A percentile compares a stretch with the other conserved stretches of the same genome.
phyloP scores from a whole-genome alignment of 2,797 vertebrate genomes.

The Megalops cyprinoides region DNA sequence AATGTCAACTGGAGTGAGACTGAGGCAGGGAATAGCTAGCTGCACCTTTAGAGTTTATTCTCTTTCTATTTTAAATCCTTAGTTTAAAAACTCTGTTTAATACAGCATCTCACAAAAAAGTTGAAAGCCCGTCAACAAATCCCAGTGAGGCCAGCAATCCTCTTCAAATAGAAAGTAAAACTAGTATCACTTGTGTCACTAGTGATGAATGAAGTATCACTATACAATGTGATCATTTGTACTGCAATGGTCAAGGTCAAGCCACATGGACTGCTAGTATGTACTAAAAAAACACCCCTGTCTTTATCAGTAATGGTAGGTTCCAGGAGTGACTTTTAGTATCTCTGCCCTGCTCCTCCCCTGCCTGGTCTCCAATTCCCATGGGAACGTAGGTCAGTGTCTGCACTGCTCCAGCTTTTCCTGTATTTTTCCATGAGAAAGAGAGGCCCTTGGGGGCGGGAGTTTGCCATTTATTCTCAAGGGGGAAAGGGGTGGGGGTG shows the following conservation, averaged over 20 bases:
- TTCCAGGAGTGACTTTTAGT: not conserved
- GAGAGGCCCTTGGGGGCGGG: not conserved
- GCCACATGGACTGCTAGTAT: not conserved
- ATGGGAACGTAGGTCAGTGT: not conserved
- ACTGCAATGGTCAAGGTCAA: no score
- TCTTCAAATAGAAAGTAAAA: not conserved
- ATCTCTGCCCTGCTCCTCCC: not conserved
- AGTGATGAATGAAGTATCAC: no score
- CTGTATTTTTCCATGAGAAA: slow-evolving; percentile 13
- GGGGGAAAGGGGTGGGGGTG: not conserved
- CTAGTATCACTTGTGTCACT: no score
- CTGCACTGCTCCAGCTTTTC: not conserved
- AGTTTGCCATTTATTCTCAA: not conserved
- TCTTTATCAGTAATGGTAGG: not conserved
- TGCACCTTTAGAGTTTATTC: no score
- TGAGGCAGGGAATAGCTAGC: not conserved
- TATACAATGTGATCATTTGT: not conserved
- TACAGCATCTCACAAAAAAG: no score
- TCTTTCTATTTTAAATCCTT: no score
- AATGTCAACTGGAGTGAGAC: no score
- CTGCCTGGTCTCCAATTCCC: not conserved
- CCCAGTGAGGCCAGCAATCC: not conserved
- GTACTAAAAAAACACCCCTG: not conserved
- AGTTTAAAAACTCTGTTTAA: no score
- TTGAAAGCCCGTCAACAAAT: not conserved